Conservation (phyloP, 1,140 invertebrate species). For the Drosophila albomicans region DNA sequence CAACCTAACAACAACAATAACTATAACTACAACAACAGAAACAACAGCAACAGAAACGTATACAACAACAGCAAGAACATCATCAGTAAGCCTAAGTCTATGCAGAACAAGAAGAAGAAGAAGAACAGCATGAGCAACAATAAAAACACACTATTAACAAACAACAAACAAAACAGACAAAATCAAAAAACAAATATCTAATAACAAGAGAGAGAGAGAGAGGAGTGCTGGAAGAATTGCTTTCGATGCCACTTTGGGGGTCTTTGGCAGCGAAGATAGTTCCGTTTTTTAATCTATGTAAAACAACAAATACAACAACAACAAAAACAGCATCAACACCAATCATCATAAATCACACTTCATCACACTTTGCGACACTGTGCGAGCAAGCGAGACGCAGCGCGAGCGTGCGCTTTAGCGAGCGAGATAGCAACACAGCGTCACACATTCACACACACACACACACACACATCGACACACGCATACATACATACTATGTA, state of each 20-base stretch:
- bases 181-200: slow-evolving; percentile 1
- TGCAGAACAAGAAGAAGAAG: slow-evolving; percentile 5
- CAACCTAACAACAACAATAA: slow-evolving; percentile 59
- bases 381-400: background rate
- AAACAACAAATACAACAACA: background rate
- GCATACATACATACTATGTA: slow-evolving; percentile 28
- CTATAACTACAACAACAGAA: slow-evolving; percentile 29
- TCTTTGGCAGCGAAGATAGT: background rate
- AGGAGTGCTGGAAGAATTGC: slow-evolving; percentile 16
- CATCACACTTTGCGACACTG: background rate
- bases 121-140: slow-evolving; percentile 48
- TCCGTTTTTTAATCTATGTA: slow-evolving; percentile 4
- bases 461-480: slow-evolving; percentile 18
- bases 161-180: slow-evolving; percentile 41
- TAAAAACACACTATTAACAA: slow-evolving; percentile 54
- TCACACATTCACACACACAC: slow-evolving; percentile 11
- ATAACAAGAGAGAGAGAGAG: background rate
- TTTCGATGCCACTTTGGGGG: slow-evolving; percentile 1
- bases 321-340: background rate
- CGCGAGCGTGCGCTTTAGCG: background rate
- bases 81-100: slow-evolving; percentile 24
- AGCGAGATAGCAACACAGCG: slow-evolving; percentile 1
- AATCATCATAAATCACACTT: background rate
- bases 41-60: slow-evolving; percentile 30
- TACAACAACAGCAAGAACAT: slow-evolving; percentile 34